A percentile compares a stretch with the other conserved stretches of the same genome.
Evolutionary conservation across 2,113 vertebrate species (phyloP).

Genomic region (Cryptomyrus ogoouensis): DNA sequence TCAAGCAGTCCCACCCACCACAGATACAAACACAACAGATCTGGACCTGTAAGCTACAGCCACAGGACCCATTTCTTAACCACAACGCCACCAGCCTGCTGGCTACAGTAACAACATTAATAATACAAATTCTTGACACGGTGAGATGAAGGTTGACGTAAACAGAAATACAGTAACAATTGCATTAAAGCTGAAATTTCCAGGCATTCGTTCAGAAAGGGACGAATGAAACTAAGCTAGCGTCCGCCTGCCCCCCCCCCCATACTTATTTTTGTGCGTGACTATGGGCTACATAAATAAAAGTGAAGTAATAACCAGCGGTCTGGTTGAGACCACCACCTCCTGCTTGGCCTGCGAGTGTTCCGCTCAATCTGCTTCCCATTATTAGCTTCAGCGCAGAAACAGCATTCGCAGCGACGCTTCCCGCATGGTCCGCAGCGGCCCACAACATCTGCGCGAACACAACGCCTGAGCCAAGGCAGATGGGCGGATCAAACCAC

Average conservation of each 20-base stretch:
- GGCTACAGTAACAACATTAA: not conserved
- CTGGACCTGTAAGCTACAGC: not conserved
- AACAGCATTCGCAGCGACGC: not conserved
- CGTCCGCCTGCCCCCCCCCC: not conserved
- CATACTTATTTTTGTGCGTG: not conserved
- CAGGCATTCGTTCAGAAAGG: not conserved
- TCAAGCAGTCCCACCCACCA: not conserved
- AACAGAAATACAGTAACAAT: not conserved
- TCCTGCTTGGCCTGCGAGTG: not conserved
- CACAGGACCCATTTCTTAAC: not conserved
- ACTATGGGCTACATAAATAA: not conserved
- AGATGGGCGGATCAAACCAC: not conserved
- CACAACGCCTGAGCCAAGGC: not conserved
- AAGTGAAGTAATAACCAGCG: not conserved
- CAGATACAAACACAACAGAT: not conserved
- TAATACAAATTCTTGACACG: not conserved
- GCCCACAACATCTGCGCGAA: not conserved
- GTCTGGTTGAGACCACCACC: not conserved
- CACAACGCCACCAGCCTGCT: not conserved
- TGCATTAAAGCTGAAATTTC: not conserved
- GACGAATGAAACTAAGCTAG: not conserved
- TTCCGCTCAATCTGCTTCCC: constrained; percentile 1
- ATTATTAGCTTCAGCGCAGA: not conserved
- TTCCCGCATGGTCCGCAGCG: not conserved
- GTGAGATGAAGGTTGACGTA: not conserved